Evolutionary conservation across 1,140 invertebrate species (phyloP).

Genomic region (Danaus melanippus): DNA sequence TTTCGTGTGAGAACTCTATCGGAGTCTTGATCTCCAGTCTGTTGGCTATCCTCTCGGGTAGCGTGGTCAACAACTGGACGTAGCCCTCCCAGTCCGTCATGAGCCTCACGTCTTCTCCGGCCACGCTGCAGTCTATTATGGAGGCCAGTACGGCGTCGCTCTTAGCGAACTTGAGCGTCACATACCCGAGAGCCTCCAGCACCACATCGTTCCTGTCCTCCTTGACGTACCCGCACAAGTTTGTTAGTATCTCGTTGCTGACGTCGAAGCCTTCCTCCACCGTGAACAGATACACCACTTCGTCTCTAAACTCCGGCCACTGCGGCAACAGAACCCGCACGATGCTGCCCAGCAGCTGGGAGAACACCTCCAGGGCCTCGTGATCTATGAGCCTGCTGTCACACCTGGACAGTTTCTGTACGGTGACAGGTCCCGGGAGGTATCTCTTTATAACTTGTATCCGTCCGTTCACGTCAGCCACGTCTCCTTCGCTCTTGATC

Average conservation of each 20-base stretch:
- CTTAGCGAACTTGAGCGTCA: constrained; percentile 71
- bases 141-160: constrained; percentile 73
- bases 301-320: constrained; percentile 46
- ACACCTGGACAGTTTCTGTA: constrained; percentile 70
- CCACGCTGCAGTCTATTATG: constrained; percentile 47
- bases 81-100: constrained; percentile 68
- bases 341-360: constrained; percentile 21
- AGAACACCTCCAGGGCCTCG: constrained; percentile 26
- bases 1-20: constrained; percentile 73
- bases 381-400: constrained; percentile 29
- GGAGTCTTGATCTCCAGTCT: constrained; percentile 71
- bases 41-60: constrained; percentile 81
- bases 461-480: constrained; percentile 41
- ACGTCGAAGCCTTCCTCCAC: constrained; percentile 70
- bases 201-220: constrained; percentile 35
- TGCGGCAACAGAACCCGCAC: constrained; percentile 27
- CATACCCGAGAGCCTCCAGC: constrained; percentile 42
- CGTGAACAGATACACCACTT: constrained; percentile 63
- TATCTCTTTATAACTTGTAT: constrained; percentile 32
- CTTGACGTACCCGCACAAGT: constrained; percentile 67
- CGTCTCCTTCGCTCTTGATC: constrained; percentile 59
- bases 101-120: constrained; percentile 9
- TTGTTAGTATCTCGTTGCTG: constrained; percentile 68
- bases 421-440: constrained; percentile 76
- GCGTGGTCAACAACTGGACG: constrained; percentile 75